Evolutionary conservation across 2,113 vertebrate genomes (phyloP).

Genomic region (Ia io): DNA sequence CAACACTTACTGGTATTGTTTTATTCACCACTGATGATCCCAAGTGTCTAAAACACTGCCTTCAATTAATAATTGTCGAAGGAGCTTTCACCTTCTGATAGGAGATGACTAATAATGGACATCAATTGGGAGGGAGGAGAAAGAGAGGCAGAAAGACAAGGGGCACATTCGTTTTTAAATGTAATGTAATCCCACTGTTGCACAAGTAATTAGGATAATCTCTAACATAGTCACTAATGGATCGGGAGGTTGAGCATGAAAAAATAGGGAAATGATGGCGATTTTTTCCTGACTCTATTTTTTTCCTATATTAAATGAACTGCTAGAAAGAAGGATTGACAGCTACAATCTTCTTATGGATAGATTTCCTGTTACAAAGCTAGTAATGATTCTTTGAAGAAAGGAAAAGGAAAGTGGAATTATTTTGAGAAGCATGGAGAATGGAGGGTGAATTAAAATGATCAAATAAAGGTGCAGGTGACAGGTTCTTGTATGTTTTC

Average conservation of each 20-base stretch:
- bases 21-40: neutral
- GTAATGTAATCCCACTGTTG: neutral
- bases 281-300: neutral
- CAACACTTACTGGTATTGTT: neutral
- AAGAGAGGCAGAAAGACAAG: neutral
- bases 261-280: neutral
- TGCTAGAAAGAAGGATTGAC: neutral
- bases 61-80: neutral
- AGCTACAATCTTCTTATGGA: neutral
- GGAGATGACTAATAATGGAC: neutral
- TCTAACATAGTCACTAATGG: neutral
- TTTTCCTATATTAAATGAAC: neutral
- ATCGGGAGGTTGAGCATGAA: neutral
- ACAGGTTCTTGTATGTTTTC: neutral
- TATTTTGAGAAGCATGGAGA: neutral
- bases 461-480: neutral
- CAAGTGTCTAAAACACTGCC: neutral
- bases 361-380: neutral
- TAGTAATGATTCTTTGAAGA: conserved; percentile 2
- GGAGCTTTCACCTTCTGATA: neutral
- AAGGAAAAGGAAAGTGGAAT: neutral
- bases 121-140: neutral
- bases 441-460: neutral
- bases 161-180: neutral
- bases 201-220: neutral